A percentile compares a stretch with the other conserved stretches of the same genome.
phyloP scores from a whole-genome alignment of 2,113 vertebrate species.

The Seriola aureovittata region DNA sequence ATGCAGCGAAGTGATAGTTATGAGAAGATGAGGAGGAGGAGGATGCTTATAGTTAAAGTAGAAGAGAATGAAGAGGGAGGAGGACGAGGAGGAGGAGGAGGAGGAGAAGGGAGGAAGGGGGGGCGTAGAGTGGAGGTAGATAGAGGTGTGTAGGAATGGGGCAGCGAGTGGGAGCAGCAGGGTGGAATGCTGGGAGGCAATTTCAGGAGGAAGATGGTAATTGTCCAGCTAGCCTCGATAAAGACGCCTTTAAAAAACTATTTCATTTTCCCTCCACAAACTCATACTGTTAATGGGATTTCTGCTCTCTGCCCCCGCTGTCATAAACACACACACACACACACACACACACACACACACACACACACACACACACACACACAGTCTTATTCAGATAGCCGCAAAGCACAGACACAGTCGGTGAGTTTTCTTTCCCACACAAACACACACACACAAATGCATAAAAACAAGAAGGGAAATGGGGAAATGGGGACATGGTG shows the following conservation, averaged over 20 bases:
- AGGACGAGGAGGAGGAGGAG: background rate
- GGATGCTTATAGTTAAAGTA: background rate
- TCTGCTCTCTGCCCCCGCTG: constrained; percentile 51
- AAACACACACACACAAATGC: background rate
- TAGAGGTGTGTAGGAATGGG: background rate
- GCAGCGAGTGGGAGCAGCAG: background rate
- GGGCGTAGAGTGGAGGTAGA: background rate
- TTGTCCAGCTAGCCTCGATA: constrained; percentile 47
- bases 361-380: constrained; percentile 26
- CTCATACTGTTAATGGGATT: constrained; percentile 65
- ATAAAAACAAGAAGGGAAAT: constrained; percentile 10
- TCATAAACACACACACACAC: constrained; percentile 35
- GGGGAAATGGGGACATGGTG: constrained; percentile 4
- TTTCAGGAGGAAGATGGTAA: constrained; percentile 39
- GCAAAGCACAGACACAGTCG: constrained; percentile 14
- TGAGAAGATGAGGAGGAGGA: background rate
- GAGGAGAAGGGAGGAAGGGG: background rate
- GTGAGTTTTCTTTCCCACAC: background rate
- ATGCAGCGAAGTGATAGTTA: background rate
- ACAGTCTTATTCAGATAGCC: constrained; percentile 38
- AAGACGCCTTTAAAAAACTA: constrained; percentile 55
- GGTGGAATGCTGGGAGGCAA: constrained; percentile 7
- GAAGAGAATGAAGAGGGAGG: background rate
- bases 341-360: constrained; percentile 34
- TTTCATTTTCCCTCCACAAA: constrained; percentile 60